Base-by-base conservation (phyloP, 2,888 invertebrate genomes). In the Griposia aprilina region DNA sequence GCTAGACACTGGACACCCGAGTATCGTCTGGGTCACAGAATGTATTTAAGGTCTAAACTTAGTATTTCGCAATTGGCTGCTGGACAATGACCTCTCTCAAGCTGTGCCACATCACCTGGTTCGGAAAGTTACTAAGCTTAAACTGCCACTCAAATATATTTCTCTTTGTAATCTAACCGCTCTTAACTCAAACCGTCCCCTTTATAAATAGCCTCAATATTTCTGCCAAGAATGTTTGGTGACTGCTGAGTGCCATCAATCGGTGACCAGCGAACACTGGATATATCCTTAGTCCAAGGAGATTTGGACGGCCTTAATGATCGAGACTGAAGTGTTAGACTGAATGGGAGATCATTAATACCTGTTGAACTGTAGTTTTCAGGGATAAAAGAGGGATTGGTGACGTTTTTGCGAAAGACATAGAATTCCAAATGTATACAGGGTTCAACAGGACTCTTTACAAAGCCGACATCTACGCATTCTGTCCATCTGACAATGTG, bases 121-220 rank as follows among this genome's bases (percentile, higher is more conserved):
- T 23, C 3, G n/a, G n/a, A n/a, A 13, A 57, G 57, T n/a, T n/a
- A 11, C 11, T 26, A 59, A 59, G 15, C 59, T 26, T 13, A 5
- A 20, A 45, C 45, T 13, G 8, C 26, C 0, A 10, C 15, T 20
- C 3, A 36, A n/a, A 57, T 57, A 13, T 52, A 36, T 41, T 36
- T 30, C 2, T 11, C 17, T 57, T 30, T 17, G 2, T 11, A 7
- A 11, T 41, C 23, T 15, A 48, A 4, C 23, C 63, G 68, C 77
- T 76, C 36, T 1, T 80, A 0, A 76, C 77, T 84, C 71, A n/a
- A 15, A 55, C 84, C 78, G 11, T 15, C 45, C 7, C n/a, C 48
- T 41, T 86, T 72, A 88, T 81, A 89, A 83, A 88, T 89, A 11
- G 90, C 84, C 41, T 60, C 80, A 82, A 89, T 89, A 87, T 88